A percentile compares a stretch with the other conserved stretches of the same genome.
Conservation (phyloP, 2,113 vertebrate species). For the Laticauda laticaudata region DNA sequence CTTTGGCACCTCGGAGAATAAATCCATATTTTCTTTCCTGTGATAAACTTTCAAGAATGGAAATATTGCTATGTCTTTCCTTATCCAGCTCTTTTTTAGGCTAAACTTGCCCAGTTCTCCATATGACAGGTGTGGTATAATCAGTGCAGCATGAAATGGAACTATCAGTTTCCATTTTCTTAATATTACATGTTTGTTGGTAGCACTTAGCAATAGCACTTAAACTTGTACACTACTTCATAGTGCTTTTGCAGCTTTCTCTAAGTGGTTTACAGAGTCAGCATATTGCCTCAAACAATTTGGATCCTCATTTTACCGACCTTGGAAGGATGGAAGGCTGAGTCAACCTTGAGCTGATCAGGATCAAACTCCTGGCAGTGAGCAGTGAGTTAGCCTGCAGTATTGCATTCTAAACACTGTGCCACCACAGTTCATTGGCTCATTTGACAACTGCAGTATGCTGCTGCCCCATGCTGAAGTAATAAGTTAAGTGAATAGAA, state of each 20-base stretch:
- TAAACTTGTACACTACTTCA: too few relatives aligned
- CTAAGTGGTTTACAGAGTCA: too few relatives aligned
- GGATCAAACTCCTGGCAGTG: too few relatives aligned
- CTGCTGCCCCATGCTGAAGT: not conserved
- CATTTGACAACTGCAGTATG: not conserved
- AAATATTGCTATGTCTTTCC: not conserved
- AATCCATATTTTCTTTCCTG: not conserved
- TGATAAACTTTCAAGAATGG: not conserved
- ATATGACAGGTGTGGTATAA: not conserved
- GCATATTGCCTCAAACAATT: too few relatives aligned
- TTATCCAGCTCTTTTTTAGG: not conserved
- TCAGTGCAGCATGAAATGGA: not conserved
- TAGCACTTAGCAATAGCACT: not conserved
- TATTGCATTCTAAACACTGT: too few relatives aligned
- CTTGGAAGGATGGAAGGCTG: too few relatives aligned
- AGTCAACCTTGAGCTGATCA: too few relatives aligned
- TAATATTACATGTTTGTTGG: not conserved
- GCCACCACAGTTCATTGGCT: not conserved
- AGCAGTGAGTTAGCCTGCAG: too few relatives aligned
- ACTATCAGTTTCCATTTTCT: not conserved
- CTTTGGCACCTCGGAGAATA: not conserved
- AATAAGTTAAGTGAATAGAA: not conserved
- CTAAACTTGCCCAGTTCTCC: not conserved
- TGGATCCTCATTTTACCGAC: too few relatives aligned
- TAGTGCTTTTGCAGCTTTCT: too few relatives aligned